Conservation (phyloP, 2,888 invertebrate genomes). For the Drosophila bunnanda region DNA sequence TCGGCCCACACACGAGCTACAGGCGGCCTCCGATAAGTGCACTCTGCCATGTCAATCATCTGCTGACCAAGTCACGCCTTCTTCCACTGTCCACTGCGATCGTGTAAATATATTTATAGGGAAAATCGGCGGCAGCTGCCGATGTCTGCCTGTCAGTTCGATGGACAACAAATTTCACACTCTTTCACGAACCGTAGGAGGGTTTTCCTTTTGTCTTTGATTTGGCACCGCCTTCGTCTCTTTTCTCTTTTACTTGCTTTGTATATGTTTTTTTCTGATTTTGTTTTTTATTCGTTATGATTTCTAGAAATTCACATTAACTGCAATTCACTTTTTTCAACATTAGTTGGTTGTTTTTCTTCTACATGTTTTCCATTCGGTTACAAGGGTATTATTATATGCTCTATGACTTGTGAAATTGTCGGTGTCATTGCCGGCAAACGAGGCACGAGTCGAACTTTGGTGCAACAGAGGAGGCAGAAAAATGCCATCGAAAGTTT, state of each 20-base stretch:
- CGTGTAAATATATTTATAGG: conserved; percentile 12
- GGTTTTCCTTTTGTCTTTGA: conserved; percentile 42
- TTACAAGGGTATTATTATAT: conserved; percentile 64
- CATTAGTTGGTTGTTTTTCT: too few species aligned
- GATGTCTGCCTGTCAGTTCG: conserved; percentile 37
- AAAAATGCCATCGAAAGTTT: conserved; percentile 34
- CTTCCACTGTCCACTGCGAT: conserved; percentile 18
- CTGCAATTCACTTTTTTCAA: conserved; percentile 74
- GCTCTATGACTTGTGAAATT: conserved; percentile 77
- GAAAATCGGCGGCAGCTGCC: conserved; percentile 42
- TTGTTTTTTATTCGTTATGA: conserved; percentile 33
- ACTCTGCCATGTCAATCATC: conserved; percentile 39
- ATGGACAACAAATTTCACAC: conserved; percentile 58
- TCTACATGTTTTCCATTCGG: conserved; percentile 12
- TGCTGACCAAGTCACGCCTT: conserved; percentile 48
- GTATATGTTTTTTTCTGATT: conserved; percentile 1
- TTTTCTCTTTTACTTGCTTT: conserved; percentile 22
- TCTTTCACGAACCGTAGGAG: conserved; percentile 48
- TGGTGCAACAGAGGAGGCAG: neutral
- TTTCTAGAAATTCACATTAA: conserved; percentile 66
- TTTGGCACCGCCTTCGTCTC: conserved; percentile 43
- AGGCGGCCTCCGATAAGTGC: conserved; percentile 32
- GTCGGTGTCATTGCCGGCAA: conserved; percentile 70
- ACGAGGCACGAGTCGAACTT: conserved; percentile 58
- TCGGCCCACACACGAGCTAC: conserved; percentile 35